Base-by-base conservation (phyloP, 2,888 invertebrate species). In the Apamea sordens region DNA sequence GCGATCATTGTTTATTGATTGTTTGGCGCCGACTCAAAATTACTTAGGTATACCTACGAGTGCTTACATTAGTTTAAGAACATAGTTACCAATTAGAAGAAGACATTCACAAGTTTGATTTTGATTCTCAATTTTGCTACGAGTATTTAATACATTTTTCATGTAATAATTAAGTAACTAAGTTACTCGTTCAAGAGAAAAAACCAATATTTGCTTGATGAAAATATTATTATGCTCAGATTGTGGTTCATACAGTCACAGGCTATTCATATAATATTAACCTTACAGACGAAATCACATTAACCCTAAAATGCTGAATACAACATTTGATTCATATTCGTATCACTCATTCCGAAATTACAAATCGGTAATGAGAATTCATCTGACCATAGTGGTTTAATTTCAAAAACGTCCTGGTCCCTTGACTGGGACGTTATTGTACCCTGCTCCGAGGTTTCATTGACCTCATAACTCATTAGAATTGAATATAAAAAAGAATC, bases 381-480 rank as follows among this genome's bases (percentile, higher is more conserved):
- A 73, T 67, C 18, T 70, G 59, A 32, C 61, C 53, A 21, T 56
- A n/a, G 32, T 13, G 32, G 13, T 65, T 78, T 53, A 47, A 74
- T 84, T 61, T 56, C 2, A n/a, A 44, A 68, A 87, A 41, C n/a
- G 36, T 53, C 65, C 50, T 56, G 11, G 18, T 5, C 10, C 7
- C n/a, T 10, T 72, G 41, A 68, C 28, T 15, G 56, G 41, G 13
- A 41, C 63, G 56, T 36, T n/a, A 84, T 56, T 72, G 80, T 63
- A n/a, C 41, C 63, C 61, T 61, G 11, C 28, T 4, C 50, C 44
- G 44, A 0, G 32, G 73, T 79, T 63, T 74, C 87, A 85, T 61
- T 87, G 73, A 73, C 59, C 79, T 71, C 15, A 21, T 2, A 24
- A 18, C 75, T 86, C 50, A 87, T 85, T 79, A 76, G 71, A 87